These are phyloP conservation scores for Botia kubotai DNA, from an alignment of 2,797 vertebrate species.

Conservation along the genomic window DNA sequence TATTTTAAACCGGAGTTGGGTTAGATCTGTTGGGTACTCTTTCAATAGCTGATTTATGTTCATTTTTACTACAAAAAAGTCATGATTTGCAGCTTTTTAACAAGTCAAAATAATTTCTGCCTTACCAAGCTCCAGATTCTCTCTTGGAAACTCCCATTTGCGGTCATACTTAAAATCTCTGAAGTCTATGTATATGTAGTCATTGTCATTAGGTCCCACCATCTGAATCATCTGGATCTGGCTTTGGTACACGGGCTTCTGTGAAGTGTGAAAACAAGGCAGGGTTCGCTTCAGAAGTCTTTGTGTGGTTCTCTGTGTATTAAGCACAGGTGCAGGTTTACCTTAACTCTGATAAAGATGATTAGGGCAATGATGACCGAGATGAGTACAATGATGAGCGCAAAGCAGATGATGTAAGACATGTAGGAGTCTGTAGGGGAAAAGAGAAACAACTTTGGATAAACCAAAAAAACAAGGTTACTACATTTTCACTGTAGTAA, in stretches of 20 bases:
- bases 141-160: conserved; percentile 95
- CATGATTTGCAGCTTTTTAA: too few relatives aligned
- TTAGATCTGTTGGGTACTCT: too few relatives aligned
- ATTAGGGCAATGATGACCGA: conserved; percentile 56
- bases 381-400: conserved; percentile 61
- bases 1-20: too few relatives aligned
- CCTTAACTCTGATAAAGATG: conserved; percentile 75
- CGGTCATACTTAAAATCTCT: conserved; percentile 87
- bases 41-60: too few relatives aligned
- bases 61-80: too few relatives aligned
- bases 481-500: too few relatives aligned
- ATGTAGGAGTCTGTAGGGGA: background rate
- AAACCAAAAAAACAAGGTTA: background rate
- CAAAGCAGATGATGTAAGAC: conserved; percentile 29
- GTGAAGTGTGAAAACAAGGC: conserved; percentile 12
- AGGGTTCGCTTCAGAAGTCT: background rate
- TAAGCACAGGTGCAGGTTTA: conserved; percentile 52
- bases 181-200: conserved; percentile 95
- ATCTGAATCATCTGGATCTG: conserved; percentile 92
- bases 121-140: conserved; percentile 94
- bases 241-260: conserved; percentile 89
- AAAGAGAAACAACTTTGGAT: background rate
- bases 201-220: conserved; percentile 86
- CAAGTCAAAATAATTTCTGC: conserved; percentile 1
- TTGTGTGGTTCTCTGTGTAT: background rate